Conservation (phyloP, 2,888 invertebrate species). For the Myopa tessellatipennis region DNA sequence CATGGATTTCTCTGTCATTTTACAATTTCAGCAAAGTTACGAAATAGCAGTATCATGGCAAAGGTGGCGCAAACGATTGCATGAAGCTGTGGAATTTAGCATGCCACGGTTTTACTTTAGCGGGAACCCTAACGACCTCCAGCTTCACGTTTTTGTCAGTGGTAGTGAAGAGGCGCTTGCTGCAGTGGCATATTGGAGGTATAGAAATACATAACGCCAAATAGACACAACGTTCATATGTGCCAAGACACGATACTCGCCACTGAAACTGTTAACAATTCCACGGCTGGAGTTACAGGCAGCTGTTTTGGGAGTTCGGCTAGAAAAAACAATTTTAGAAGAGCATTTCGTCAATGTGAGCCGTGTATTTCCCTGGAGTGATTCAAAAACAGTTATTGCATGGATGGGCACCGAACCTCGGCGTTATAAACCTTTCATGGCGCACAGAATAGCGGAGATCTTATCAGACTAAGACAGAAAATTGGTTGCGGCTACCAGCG, state of each 20-base stretch:
- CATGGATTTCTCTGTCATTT: slow-evolving; percentile 11
- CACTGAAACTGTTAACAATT: slow-evolving; percentile 42
- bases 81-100: slow-evolving; percentile 11
- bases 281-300: slow-evolving; percentile 41
- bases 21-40: slow-evolving; percentile 2
- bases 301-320: slow-evolving; percentile 41
- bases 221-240: slow-evolving; percentile 42
- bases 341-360: background rate
- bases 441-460: slow-evolving; percentile 48
- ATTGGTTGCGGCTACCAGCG: slow-evolving; percentile 51
- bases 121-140: slow-evolving; percentile 23
- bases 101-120: slow-evolving; percentile 35
- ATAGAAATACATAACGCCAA: slow-evolving; percentile 17
- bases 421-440: slow-evolving; percentile 6
- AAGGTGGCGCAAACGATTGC: slow-evolving; percentile 20
- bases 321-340: slow-evolving; percentile 24
- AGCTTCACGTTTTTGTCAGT: slow-evolving; percentile 45
- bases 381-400: background rate
- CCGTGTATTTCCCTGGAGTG: background rate
- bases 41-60: slow-evolving; percentile 26
- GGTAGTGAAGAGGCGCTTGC: slow-evolving; percentile 49
- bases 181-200: slow-evolving; percentile 46
- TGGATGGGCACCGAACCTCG: slow-evolving; percentile 9
- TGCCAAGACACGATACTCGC: slow-evolving; percentile 43
- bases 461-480: slow-evolving; percentile 41